Conservation (phyloP, 2,113 vertebrate genomes). For the Fulica atra region DNA sequence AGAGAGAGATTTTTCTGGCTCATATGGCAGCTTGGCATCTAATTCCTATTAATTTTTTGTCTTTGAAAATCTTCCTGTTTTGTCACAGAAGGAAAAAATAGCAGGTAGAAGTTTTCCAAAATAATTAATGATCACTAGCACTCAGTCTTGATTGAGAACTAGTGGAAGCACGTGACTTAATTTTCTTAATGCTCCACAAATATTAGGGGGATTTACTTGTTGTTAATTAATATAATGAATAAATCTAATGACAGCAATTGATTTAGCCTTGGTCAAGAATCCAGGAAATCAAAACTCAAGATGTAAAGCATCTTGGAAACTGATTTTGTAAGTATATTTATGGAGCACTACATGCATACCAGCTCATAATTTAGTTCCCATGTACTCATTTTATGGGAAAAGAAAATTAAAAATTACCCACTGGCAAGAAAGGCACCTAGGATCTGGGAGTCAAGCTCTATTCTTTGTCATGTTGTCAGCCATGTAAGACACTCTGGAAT, state of each 20-base stretch:
- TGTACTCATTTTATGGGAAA: background rate
- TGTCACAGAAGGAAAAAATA: background rate
- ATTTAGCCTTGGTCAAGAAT: background rate
- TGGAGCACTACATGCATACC: background rate
- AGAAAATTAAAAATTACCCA: background rate
- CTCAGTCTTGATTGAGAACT: background rate
- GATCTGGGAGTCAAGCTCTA: background rate
- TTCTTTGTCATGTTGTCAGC: background rate
- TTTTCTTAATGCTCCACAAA: background rate
- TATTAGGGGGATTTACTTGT: background rate
- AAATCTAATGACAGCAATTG: background rate
- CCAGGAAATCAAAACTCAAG: background rate
- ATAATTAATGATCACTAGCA: background rate
- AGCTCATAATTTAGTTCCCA: background rate
- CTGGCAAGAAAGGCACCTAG: background rate
- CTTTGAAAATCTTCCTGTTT: background rate
- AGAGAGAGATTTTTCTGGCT: background rate
- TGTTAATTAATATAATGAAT: background rate
- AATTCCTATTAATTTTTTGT: background rate
- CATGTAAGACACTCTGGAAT: too few relatives aligned
- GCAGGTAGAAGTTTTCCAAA: background rate
- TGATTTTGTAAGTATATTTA: background rate
- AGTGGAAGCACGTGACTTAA: background rate
- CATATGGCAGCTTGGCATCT: background rate
- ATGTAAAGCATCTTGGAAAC: background rate